Base-by-base conservation (phyloP, 2,888 invertebrate genomes). In the Saturnia japonica region DNA sequence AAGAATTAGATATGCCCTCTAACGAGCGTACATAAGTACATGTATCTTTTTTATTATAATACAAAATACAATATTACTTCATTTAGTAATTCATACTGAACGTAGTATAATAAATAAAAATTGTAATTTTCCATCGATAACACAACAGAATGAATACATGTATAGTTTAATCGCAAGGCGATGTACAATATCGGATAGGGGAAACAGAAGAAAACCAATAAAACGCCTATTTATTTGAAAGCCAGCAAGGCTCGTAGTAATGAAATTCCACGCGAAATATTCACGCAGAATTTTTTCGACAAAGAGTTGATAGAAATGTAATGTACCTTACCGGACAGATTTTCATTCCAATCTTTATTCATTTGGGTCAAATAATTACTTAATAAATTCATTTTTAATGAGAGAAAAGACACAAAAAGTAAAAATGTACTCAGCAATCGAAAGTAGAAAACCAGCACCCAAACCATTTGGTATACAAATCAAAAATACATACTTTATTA, bases 251-350 rank as follows among this genome's bases (percentile, higher is more conserved):
- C 84, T 82, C 87, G 88, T 86, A 84, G 83, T 92, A 93, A 92
- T 92, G 91, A 92, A 91, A 93, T 92, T 92, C 92, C 89, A 88
- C 82, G 87, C 85, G 83, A 89, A 92, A 91, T 92, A 92, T 90
- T 90, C 90, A 88, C 89, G 89, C 88, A 90, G 90, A 90, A 91
- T 90, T 88, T 91, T 89, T 86, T 83, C 85, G 85, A 87, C 87
- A 88, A 88, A 88, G 86, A 90, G 88, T 87, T 90, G 87, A 89
- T 86, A 80, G 79, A 80, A 80, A 81, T 76, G 76, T 82, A 81
- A 80, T 80, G 77, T 79, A 79, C 76, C 76, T n/a, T 80, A 28
- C 57, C 1, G 57, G 57, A 25, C 14, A 14, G 14, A 12, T 28
- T 1, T 19, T 60, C 12, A 60, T 19, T 51, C 19, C 11, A 19